A percentile compares a stretch with the other conserved stretches of the same genome.
Conservation (phyloP, 2,797 vertebrate species). For the Epinephelus awoara region DNA sequence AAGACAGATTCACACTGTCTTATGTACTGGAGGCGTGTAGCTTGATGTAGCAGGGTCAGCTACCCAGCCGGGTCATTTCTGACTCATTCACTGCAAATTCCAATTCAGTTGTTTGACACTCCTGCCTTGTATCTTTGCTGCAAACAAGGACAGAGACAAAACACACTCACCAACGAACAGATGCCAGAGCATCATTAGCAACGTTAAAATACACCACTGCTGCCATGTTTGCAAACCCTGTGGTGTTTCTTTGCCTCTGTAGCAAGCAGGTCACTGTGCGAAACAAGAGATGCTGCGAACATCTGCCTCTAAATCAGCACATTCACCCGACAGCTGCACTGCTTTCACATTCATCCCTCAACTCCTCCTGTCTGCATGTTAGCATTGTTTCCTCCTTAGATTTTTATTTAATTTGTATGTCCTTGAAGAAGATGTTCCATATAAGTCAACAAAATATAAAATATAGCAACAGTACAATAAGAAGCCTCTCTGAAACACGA, state of each 20-base stretch:
- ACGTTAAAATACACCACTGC: conserved; percentile 44
- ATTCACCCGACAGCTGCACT: conserved; percentile 48
- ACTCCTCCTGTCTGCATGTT: conserved; percentile 7
- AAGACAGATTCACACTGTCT: background rate
- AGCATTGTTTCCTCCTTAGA: background rate
- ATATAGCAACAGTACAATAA: background rate
- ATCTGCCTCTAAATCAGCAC: conserved; percentile 55
- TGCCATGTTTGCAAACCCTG: conserved; percentile 32
- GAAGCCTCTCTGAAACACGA: conserved; percentile 14
- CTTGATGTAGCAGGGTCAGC: background rate
- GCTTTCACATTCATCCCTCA: conserved; percentile 24
- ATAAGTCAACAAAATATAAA: background rate
- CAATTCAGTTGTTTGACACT: background rate
- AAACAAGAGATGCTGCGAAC: conserved; percentile 38
- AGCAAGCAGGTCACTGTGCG: conserved; percentile 46
- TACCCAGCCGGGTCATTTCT: background rate
- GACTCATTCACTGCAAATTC: conserved; percentile 7
- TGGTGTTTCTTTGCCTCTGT: conserved; percentile 46
- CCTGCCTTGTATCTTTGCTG: conserved; percentile 6
- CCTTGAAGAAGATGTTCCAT: background rate
- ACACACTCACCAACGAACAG: conserved; percentile 20
- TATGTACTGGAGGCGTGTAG: background rate
- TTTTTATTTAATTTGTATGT: conserved; percentile 8
- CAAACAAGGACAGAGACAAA: conserved; percentile 31
- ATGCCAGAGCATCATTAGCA: conserved; percentile 53